phyloP scores from a whole-genome alignment of 2,797 vertebrate species.

The Acridotheres tristis region DNA sequence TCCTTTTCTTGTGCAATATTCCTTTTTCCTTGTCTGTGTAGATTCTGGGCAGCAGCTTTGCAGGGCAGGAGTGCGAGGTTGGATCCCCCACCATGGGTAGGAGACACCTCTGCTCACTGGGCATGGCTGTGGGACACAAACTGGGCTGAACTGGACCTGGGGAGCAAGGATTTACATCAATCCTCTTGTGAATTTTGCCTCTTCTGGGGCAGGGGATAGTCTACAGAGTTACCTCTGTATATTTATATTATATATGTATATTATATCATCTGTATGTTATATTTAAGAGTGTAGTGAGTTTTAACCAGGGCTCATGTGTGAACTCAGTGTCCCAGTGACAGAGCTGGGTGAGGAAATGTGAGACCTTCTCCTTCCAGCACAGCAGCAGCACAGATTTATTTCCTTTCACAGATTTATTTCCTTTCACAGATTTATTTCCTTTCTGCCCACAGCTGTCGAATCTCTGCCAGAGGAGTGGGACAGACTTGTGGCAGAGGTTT shows the following conservation, averaged over 20 bases:
- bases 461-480: not conserved
- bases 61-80: fast-evolving
- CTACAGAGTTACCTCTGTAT: not conserved
- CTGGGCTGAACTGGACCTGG: not conserved
- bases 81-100: not conserved
- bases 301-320: not conserved
- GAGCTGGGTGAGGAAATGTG: not conserved
- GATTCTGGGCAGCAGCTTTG: not conserved
- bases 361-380: not conserved
- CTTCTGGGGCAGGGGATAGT: not conserved
- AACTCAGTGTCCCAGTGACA: not conserved
- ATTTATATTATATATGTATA: no score
- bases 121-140: not conserved
- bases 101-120: not conserved
- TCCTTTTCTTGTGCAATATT: fast-evolving
- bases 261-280: no score
- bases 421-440: not conserved
- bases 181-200: not conserved
- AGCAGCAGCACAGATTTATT: not conserved
- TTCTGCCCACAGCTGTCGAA: not conserved
- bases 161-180: not conserved
- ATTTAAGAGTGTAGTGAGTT: not conserved
- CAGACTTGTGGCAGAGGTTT: not conserved
- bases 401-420: not conserved
- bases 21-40: not conserved